Evolutionary conservation across 2,797 vertebrate genomes (phyloP).

Genomic region (Myripristis murdjan): DNA sequence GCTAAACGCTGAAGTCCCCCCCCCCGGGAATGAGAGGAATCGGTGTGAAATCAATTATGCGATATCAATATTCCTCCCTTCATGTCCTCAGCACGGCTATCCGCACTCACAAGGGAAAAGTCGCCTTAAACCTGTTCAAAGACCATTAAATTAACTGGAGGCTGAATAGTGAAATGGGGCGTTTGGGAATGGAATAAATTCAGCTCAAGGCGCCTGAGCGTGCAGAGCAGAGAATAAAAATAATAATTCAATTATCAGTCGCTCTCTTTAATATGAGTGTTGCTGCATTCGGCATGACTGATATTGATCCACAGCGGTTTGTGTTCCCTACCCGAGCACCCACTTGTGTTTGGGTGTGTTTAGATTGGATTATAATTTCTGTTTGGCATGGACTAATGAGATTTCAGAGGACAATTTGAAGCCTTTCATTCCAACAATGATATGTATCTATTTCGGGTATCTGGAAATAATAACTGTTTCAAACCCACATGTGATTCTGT

Average conservation of each 20-base stretch:
- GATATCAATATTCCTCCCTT: conserved; percentile 39
- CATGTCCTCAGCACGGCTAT: conserved; percentile 20
- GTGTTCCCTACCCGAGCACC: conserved; percentile 41
- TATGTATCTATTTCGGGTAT: conserved; percentile 46
- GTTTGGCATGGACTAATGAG: conserved; percentile 64
- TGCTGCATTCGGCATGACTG: conserved; percentile 70
- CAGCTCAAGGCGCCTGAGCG: conserved; percentile 36
- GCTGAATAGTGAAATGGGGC: conserved; percentile 60
- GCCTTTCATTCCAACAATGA: conserved; percentile 38
- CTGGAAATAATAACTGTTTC: conserved; percentile 21
- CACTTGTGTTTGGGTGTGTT: conserved; percentile 37
- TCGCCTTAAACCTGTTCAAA: conserved; percentile 63
- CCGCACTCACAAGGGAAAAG: conserved; percentile 51
- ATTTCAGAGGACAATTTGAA: conserved; percentile 60
- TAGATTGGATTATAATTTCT: conserved; percentile 61
- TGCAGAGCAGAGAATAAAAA: conserved; percentile 53
- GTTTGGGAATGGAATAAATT: conserved; percentile 58
- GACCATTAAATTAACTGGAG: conserved; percentile 72
- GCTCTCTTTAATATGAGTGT: conserved; percentile 69
- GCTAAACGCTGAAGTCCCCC: conserved; percentile 21
- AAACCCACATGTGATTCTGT: background rate
- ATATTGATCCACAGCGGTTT: conserved; percentile 69
- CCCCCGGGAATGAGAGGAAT: conserved; percentile 46
- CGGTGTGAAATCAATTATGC: conserved; percentile 63
- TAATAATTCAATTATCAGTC: conserved; percentile 67